Percentiles rank a stretch among this genome's conserved stretches.
Evolutionary conservation across 2,888 invertebrate genomes (phyloP).

Genomic region (Ephialtes manifestator): DNA sequence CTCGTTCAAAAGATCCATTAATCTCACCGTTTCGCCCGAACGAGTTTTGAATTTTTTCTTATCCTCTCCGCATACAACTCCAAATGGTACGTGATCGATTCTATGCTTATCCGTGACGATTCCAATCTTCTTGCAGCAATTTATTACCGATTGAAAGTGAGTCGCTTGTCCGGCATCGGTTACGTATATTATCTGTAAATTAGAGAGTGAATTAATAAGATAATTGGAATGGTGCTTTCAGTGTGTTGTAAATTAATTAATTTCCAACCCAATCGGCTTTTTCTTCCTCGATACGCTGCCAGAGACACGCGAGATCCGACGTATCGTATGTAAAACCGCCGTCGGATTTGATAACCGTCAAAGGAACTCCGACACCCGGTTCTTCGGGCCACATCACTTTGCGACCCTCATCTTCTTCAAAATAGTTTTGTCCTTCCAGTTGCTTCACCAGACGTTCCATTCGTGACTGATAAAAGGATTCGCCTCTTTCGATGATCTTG

Average conservation of each 20-base stretch:
- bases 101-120: constrained; percentile 90
- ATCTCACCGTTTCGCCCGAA: constrained; percentile 97
- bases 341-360: constrained; percentile 98
- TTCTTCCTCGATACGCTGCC: constrained; percentile 94
- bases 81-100: constrained; percentile 97
- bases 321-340: constrained; percentile 99
- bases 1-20: constrained; percentile 96
- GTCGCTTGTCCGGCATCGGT: constrained; percentile 96
- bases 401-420: constrained; percentile 94
- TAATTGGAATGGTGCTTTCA: background rate
- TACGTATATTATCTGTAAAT: constrained; percentile 87
- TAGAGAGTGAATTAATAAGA: background rate
- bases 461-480: constrained; percentile 97
- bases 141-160: constrained; percentile 92
- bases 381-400: constrained; percentile 93
- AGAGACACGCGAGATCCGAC: constrained; percentile 97
- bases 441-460: constrained; percentile 94
- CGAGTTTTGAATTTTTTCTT: constrained; percentile 99
- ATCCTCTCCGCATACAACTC: constrained; percentile 99
- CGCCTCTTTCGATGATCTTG: constrained; percentile 94
- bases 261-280: constrained; percentile 92
- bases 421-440: constrained; percentile 89
- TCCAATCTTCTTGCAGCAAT: constrained; percentile 92
- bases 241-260: background rate
- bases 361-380: constrained; percentile 91